These are phyloP conservation scores for Coreius guichenoti DNA, from an alignment of 2,797 vertebrate species.

Conservation along the genomic window DNA sequence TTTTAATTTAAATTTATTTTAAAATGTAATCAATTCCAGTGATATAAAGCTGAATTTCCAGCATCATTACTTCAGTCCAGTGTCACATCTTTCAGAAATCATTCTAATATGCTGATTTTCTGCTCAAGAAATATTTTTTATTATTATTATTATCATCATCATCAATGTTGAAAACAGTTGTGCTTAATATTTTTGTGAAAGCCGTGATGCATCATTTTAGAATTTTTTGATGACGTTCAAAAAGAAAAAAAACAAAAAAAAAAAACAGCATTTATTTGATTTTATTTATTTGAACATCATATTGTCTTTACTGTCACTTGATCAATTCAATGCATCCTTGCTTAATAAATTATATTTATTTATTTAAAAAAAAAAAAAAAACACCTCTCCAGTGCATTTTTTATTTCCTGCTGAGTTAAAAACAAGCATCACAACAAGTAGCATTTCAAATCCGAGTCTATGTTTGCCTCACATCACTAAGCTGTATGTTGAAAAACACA, in stretches of 20 bases:
- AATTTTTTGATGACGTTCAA: neutral
- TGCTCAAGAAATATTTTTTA: neutral
- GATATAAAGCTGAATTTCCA: neutral
- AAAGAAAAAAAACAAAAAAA: neutral
- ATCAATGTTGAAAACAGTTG: neutral
- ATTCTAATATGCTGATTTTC: neutral
- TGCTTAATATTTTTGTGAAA: neutral
- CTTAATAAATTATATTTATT: too few species aligned
- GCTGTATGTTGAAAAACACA: neutral
- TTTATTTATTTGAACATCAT: too few species aligned
- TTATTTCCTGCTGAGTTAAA: neutral
- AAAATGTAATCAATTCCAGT: neutral
- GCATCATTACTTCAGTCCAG: neutral
- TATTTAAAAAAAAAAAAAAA: too few species aligned
- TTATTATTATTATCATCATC: too few species aligned
- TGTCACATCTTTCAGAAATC: neutral
- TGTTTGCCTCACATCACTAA: neutral
- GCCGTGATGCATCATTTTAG: neutral
- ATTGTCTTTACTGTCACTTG: too few species aligned
- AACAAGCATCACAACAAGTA: neutral
- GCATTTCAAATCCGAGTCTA: neutral
- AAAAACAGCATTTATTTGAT: too few species aligned
- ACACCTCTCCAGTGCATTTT: neutral
- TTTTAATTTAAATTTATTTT: neutral
- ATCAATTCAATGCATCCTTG: too few species aligned